Evolutionary conservation across 2,888 invertebrate species (phyloP).

Genomic region (Chrysolina oricalcia): DNA sequence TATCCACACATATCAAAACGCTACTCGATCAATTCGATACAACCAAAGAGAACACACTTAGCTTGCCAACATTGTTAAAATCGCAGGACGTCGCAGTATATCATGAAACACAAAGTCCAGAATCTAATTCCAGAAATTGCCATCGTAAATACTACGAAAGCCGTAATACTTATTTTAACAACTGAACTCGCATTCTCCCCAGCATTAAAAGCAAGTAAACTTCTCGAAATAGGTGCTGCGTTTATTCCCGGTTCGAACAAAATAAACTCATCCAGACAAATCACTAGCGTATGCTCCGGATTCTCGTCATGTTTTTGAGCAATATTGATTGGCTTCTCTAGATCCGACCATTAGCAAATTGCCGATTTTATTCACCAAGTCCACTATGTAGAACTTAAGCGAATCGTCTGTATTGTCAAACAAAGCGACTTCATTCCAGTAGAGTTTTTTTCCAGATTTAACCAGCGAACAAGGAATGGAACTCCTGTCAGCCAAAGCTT

Average conservation of each 20-base stretch:
- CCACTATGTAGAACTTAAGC: conserved; percentile 70
- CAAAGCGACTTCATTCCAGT: conserved; percentile 69
- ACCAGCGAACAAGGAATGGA: conserved; percentile 72
- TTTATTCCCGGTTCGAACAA: background rate
- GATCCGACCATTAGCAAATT: conserved; percentile 69
- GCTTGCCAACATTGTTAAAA: too few relatives aligned
- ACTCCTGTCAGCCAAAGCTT: conserved; percentile 73
- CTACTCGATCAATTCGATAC: too few relatives aligned
- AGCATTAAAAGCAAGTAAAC: background rate
- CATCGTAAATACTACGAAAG: conserved; percentile 3
- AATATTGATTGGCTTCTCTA: conserved; percentile 67
- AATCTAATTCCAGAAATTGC: background rate
- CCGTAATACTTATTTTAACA: background rate
- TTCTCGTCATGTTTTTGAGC: conserved; percentile 46
- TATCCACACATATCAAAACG: too few relatives aligned
- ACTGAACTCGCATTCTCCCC: background rate
- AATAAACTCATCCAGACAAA: background rate
- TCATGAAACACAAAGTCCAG: background rate
- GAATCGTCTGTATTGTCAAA: conserved; percentile 48
- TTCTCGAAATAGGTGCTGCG: background rate
- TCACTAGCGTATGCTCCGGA: background rate
- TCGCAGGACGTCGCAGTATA: too few relatives aligned
- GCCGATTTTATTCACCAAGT: conserved; percentile 71
- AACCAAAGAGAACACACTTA: too few relatives aligned
- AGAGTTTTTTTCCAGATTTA: conserved; percentile 63